Conservation (phyloP, 1,140 invertebrate species). For the Drosophila lowei region DNA sequence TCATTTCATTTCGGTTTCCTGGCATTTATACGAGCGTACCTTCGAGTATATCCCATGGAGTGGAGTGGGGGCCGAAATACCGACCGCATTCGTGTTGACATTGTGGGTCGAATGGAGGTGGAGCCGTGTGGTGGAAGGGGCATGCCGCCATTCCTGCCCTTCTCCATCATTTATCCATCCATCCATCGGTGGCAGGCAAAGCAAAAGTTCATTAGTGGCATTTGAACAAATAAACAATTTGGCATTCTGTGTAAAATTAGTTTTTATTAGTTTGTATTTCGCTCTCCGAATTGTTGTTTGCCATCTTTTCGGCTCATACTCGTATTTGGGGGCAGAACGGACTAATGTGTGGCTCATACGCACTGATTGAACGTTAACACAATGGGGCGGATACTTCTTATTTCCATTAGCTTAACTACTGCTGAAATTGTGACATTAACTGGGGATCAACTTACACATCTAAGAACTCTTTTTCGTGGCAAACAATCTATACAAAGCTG, state of each 20-base stretch:
- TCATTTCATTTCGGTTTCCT: constrained; percentile 23
- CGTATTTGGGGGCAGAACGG: neutral
- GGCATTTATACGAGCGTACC: neutral
- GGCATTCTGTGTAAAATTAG: constrained; percentile 61
- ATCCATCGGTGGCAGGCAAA: constrained; percentile 23
- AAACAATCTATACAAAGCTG: no score
- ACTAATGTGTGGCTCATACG: constrained; percentile 16
- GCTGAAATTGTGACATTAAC: no score
- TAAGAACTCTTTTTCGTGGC: neutral
- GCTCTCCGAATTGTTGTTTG: constrained; percentile 41
- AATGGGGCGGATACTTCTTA: neutral
- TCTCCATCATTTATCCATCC: constrained; percentile 12
- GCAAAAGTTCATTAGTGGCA: constrained; percentile 60
- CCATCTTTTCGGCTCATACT: constrained; percentile 47
- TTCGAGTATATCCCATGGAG: no score
- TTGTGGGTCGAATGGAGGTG: constrained; percentile 18
- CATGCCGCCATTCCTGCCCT: constrained; percentile 6
- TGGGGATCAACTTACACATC: neutral
- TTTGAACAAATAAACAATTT: constrained; percentile 73
- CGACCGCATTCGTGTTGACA: constrained; percentile 32
- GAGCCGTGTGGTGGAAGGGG: no score
- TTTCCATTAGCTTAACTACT: constrained; percentile 8
- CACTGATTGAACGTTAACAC: constrained; percentile 38
- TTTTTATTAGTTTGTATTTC: constrained; percentile 69
- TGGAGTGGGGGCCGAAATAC: neutral